These are phyloP conservation scores for Moxostoma hubbsi DNA, from an alignment of 2,797 vertebrate species.

Conservation along the genomic window DNA sequence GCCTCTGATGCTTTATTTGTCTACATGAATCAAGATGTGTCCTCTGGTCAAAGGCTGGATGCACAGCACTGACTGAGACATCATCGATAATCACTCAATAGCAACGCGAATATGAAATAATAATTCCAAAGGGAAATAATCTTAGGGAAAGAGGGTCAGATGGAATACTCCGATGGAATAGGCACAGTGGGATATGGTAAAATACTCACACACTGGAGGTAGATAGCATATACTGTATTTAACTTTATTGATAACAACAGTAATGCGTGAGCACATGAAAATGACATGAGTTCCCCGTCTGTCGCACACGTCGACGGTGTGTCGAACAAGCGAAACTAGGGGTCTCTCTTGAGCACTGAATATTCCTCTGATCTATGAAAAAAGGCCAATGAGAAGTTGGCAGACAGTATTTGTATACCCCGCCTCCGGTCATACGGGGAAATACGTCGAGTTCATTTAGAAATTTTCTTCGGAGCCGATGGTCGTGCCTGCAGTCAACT, in stretches of 20 bases:
- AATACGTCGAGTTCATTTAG: no score
- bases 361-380: no score
- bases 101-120: slow-evolving; percentile 60
- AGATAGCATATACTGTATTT: slow-evolving; percentile 33
- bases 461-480: no score
- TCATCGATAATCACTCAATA: slow-evolving; percentile 65
- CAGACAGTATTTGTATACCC: no score
- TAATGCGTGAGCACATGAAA: slow-evolving; percentile 19
- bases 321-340: no score
- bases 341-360: no score
- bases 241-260: slow-evolving; percentile 9
- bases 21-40: slow-evolving; percentile 60
- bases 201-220: slow-evolving; percentile 13
- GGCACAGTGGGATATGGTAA: not conserved
- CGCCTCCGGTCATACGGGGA: no score
- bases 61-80: slow-evolving; percentile 44
- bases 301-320: no score
- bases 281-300: no score
- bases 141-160: slow-evolving; percentile 12
- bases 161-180: slow-evolving; percentile 5
- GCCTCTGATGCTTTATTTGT: slow-evolving; percentile 74
- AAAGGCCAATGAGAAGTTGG: no score
- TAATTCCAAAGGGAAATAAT: slow-evolving; percentile 33
- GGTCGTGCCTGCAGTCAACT: no score
- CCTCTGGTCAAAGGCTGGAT: slow-evolving; percentile 59